Conservation (phyloP, 2,113 vertebrate species). For the Sitta europaea region DNA sequence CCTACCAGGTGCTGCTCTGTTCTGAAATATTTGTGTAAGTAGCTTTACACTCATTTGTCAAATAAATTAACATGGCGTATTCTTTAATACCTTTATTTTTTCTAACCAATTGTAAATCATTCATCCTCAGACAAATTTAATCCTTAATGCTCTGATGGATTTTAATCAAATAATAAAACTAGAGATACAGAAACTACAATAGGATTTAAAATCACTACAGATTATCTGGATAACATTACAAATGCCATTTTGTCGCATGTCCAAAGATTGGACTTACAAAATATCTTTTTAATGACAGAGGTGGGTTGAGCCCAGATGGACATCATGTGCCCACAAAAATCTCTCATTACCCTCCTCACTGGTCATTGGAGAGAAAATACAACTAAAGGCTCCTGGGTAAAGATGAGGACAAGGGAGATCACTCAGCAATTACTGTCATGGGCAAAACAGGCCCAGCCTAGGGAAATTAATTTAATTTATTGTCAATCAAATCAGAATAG, state of each 20-base stretch:
- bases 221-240: slow-evolving; percentile 27
- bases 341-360: neutral
- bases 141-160: slow-evolving; percentile 31
- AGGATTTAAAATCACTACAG: slow-evolving; percentile 24
- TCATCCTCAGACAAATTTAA: slow-evolving; percentile 35
- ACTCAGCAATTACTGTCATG: neutral
- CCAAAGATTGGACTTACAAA: neutral
- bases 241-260: neutral
- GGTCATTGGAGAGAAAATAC: neutral
- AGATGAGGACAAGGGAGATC: neutral
- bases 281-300: neutral
- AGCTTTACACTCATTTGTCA: slow-evolving; percentile 18
- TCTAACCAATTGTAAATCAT: slow-evolving; percentile 24
- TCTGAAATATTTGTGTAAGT: neutral
- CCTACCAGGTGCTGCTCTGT: neutral
- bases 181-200: slow-evolving; percentile 22
- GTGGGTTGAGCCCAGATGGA: neutral
- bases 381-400: rapidly evolving
- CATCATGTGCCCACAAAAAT: neutral
- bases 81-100: slow-evolving; percentile 46
- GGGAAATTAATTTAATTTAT: neutral
- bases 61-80: slow-evolving; percentile 7
- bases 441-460: neutral
- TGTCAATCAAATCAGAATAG: neutral
- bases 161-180: slow-evolving; percentile 41